A percentile compares a stretch with the other conserved stretches of the same genome.
phyloP scores from a whole-genome alignment of 1,140 invertebrate genomes.

The Macrosteles quadrilineatus region DNA sequence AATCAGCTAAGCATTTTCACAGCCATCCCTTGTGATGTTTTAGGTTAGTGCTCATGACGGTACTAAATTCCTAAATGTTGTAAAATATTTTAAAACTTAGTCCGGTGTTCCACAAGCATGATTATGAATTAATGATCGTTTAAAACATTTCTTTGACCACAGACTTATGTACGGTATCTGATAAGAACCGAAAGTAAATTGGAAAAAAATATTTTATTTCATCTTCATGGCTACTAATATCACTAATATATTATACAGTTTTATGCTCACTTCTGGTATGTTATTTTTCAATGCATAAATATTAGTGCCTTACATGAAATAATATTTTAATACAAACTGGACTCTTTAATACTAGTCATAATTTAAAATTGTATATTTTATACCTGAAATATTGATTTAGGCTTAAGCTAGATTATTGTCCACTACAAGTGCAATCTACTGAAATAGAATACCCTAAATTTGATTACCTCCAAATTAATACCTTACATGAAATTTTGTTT shows the following conservation, averaged over 20 bases:
- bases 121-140: background rate
- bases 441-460: background rate
- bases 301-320: background rate
- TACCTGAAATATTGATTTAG: slow-evolving; percentile 18
- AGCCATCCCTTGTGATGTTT: background rate
- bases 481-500: background rate
- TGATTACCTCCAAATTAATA: background rate
- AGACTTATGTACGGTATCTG: background rate
- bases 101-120: background rate
- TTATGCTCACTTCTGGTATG: background rate
- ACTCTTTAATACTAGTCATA: slow-evolving; percentile 24
- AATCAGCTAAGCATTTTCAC: slow-evolving; percentile 19
- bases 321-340: slow-evolving; percentile 1
- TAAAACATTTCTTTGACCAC: background rate
- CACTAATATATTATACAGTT: background rate
- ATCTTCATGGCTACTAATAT: too few relatives aligned
- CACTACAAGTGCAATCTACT: background rate
- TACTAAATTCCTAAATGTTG: too few relatives aligned
- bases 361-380: slow-evolving; percentile 13
- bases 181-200: background rate
- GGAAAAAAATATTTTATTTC: background rate
- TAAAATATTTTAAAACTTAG: background rate
- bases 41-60: background rate
- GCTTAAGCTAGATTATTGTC: slow-evolving; percentile 1
- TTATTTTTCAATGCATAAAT: background rate